These are phyloP conservation scores for Diadromus collaris DNA, from an alignment of 2,888 invertebrate species.

Conservation along the genomic window DNA sequence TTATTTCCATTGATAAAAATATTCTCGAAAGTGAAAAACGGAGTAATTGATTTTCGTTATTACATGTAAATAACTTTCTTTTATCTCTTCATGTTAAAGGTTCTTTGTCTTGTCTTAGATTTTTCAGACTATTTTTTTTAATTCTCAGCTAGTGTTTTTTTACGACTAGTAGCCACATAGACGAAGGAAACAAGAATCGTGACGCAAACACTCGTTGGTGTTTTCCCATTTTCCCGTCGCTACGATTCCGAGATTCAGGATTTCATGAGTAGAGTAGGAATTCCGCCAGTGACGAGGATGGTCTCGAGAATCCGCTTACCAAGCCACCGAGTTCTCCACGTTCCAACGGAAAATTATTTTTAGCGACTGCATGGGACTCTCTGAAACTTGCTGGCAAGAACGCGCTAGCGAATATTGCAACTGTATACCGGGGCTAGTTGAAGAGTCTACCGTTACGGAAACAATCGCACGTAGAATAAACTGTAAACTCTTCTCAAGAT, in stretches of 20 bases:
- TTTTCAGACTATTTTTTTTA: too few relatives aligned
- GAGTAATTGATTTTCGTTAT: too few relatives aligned
- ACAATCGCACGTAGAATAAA: background rate
- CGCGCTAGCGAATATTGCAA: background rate
- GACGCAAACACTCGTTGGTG: background rate
- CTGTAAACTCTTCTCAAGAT: background rate
- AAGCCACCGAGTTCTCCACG: slow-evolving; percentile 15
- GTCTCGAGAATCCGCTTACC: slow-evolving; percentile 28
- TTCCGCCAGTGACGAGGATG: background rate
- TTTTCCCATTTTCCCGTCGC: slow-evolving; percentile 1
- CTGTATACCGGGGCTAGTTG: background rate
- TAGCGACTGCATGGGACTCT: slow-evolving; percentile 38
- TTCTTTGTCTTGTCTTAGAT: too few relatives aligned
- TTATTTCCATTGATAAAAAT: too few relatives aligned
- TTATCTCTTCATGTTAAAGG: too few relatives aligned
- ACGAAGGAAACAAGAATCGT: background rate
- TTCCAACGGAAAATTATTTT: slow-evolving; percentile 45
- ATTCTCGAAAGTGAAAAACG: too few relatives aligned
- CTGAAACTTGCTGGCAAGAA: slow-evolving; percentile 3
- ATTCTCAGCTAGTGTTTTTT: too few relatives aligned
- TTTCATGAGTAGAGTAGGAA: slow-evolving; percentile 18
- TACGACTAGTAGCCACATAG: too few relatives aligned
- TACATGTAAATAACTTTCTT: too few relatives aligned
- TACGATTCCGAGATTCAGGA: slow-evolving; percentile 19
- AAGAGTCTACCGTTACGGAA: background rate